Evolutionary conservation across 2,797 vertebrate species (phyloP), one percentile per base, ranked within the genome.

Genomic region (Tangara arthus): DNA sequence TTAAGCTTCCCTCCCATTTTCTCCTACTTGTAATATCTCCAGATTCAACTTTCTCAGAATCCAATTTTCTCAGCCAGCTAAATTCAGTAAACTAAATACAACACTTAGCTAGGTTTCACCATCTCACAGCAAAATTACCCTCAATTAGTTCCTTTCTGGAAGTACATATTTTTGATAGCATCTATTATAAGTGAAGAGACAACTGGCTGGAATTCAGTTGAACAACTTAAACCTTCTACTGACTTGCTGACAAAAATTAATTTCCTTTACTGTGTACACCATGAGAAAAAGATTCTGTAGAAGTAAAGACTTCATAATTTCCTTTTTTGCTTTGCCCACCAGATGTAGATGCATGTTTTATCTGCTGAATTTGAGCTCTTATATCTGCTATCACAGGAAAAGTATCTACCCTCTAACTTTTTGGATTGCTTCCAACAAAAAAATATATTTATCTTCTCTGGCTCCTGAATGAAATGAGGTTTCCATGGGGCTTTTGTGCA

Each of bases 321-420:
- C 49, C n/a, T 21, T 69, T 89, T 84, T 57, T 52, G 15, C 80
- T 88, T 90, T 90, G 70, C 73, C 65, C 59, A 83, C 47, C 79
- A 93, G 79, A 94, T 93, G 87, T 46, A 94, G 79, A 35, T 71
- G 65, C 82, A 83, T 65, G 84, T 77, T 87, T 93, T 57, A 93
- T 69, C 83, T 76, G 39, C 57, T 90, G 70, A 94, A 70, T 89
- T 59, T 87, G 12, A 92, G 70, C 22, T 93, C 76, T 84, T 69
- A 9, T 19, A 88, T 76, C 37, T 0, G 0, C 57, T 42, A 83
- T 63, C 76, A 63, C n/a, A 92, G 61, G 46, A 66, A 87, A 88
- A 87, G 21, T 23, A 76, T 80, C 52, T 95, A 68, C 87, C 68
- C 39, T 64, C n/a, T 77, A 92, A 85, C 79, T 78, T 87, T 79